Evolutionary conservation across 2,888 invertebrate genomes (phyloP), one percentile per base, ranked within the genome.

Genomic region (Acleris sparsana): DNA sequence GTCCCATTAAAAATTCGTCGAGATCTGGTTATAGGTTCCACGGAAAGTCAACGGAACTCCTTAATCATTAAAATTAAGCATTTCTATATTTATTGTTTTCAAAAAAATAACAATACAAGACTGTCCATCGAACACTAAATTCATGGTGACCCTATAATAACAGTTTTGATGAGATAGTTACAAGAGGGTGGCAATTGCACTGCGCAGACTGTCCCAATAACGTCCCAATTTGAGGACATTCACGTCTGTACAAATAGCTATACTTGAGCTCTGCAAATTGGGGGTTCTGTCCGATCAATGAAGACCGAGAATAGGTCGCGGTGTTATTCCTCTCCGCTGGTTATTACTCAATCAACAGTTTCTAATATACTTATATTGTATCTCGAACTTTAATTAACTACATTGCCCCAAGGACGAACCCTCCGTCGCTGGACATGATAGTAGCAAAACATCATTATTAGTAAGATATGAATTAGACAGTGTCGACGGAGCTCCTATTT

Each of bases 141-240:
- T 1, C 18, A 17, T 39, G 16, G 64, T 25, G 29, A 25, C 11
- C 25, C 25, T 16, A 1, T 33, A 13, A 18, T 48, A 49, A 25
- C 44, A 56, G 22, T 13, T 25, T 25, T 64, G 49, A 60, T 49
- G 53, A 60, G 29, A 55, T 59, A 49, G 44, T 49, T 55, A 25
- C 25, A 49, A 22, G 11, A 6, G 29, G 39, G 56, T 58, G 48
- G 49, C 51, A 25, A 62, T 66, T 53, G 57, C 61, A 61, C 51
- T 46, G 58, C 58, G 18, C 11, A 48, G 64, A 65, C 60, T 60
- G 65, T 61, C 56, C 44, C 33, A 60, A 56, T 65, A 61, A 61
- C 51, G 43, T 20, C 9, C 51, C 55, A 60, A 65, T 65, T 65
- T 61, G 44, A 1, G 55, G 55, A 29, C 55, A 65, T 65, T 52